A percentile compares a stretch with the other conserved stretches of the same genome.
phyloP scores from a whole-genome alignment of 2,888 invertebrate genomes.

The Drosophila diplacantha region DNA sequence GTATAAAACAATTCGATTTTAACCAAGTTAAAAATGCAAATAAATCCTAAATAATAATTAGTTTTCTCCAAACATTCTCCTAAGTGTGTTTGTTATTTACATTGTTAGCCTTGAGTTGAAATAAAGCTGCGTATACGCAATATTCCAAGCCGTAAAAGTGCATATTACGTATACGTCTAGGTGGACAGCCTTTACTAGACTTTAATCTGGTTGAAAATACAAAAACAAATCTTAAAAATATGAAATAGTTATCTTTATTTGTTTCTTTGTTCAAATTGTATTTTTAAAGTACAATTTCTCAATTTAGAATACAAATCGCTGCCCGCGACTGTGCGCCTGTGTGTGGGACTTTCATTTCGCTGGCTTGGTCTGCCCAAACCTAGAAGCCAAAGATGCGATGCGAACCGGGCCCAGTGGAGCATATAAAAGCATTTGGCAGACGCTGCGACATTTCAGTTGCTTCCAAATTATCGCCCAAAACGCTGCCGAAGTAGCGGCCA shows the following conservation, averaged over 20 bases:
- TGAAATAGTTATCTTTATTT: background rate
- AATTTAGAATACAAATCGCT: background rate
- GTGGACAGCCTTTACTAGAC: background rate
- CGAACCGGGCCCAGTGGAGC: slow-evolving; percentile 47
- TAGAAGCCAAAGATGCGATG: slow-evolving; percentile 40
- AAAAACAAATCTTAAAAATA: background rate
- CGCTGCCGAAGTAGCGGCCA: slow-evolving; percentile 18
- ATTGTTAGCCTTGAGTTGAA: no score
- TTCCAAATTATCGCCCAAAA: slow-evolving; percentile 51
- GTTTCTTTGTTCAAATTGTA: no score
- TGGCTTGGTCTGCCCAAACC: slow-evolving; percentile 35
- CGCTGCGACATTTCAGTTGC: slow-evolving; percentile 63
- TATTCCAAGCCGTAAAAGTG: background rate
- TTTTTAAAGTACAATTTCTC: background rate
- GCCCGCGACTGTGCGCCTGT: slow-evolving; percentile 8
- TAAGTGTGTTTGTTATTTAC: background rate
- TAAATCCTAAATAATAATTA: background rate
- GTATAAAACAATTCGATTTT: no score
- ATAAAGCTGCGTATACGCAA: background rate
- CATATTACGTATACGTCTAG: background rate
- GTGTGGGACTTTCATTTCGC: slow-evolving; percentile 57
- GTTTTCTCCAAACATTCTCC: background rate
- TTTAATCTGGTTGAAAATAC: background rate
- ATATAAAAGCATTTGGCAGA: slow-evolving; percentile 59
- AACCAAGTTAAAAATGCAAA: background rate